Percentiles rank a stretch among this genome's conserved stretches.
Conservation (phyloP, 2,113 vertebrate species). For the Phylloscopus whistleri region DNA sequence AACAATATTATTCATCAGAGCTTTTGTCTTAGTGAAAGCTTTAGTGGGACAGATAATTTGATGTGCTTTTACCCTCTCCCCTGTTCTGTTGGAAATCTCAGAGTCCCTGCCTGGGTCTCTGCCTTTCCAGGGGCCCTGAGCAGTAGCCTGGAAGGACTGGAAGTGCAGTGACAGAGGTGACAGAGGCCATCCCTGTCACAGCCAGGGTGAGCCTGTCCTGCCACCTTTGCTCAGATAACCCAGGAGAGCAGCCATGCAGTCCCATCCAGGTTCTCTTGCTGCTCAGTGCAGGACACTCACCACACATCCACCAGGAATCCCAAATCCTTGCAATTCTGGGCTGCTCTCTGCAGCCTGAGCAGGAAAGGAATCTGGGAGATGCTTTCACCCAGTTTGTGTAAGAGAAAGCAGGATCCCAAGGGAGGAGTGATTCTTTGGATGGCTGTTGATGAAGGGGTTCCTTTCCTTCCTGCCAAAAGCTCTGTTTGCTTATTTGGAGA, state of each 20-base stretch:
- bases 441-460: not conserved
- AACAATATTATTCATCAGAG: not conserved
- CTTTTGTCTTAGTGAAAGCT: not conserved
- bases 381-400: not conserved
- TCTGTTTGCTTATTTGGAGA: not conserved
- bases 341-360: not conserved
- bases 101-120: not conserved
- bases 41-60: not conserved
- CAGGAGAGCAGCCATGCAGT: not conserved
- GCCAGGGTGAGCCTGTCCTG: not conserved
- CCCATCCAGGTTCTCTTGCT: not conserved
- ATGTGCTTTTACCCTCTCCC: not conserved
- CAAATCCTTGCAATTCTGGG: not conserved
- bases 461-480: not conserved
- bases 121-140: not conserved
- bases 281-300: not conserved
- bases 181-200: not conserved
- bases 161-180: not conserved
- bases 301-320: not conserved
- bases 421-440: not conserved
- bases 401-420: not conserved
- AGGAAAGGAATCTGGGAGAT: not conserved
- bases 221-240: not conserved
- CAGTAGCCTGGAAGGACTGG: not conserved
- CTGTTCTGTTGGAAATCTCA: not conserved